Conservation (phyloP, 1,140 invertebrate species). For the Paralvinella palmiformis region DNA sequence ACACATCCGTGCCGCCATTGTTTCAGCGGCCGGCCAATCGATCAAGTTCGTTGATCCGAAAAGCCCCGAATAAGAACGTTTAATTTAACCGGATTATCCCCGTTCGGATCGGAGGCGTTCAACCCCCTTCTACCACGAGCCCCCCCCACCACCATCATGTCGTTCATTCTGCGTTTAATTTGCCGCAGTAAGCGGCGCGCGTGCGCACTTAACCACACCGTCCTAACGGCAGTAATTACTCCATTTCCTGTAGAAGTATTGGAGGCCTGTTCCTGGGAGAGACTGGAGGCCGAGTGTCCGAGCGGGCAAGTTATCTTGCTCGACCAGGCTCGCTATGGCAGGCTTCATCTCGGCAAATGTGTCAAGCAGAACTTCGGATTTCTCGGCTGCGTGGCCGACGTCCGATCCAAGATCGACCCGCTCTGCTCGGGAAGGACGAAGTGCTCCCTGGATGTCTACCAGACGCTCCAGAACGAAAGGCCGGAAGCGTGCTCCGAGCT, state of each 20-base stretch:
- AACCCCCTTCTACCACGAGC: no score
- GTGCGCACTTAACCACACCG: no score
- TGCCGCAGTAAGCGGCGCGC: no score
- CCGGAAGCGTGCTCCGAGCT: slow-evolving; percentile 17
- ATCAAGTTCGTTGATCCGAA: no score
- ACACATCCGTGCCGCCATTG: no score
- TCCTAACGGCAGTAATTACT: no score
- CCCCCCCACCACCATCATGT: no score
- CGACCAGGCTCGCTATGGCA: slow-evolving; percentile 10
- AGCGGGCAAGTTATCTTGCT: slow-evolving; percentile 15
- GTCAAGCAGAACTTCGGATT: slow-evolving; percentile 17
- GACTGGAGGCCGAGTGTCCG: slow-evolving; percentile 13
- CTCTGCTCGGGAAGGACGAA: slow-evolving; percentile 11
- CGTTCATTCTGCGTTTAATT: no score
- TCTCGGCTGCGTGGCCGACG: slow-evolving; percentile 18
- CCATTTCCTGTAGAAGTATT: neutral
- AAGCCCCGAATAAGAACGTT: no score
- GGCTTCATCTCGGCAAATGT: slow-evolving; percentile 16
- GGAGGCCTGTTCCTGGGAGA: slow-evolving; percentile 18
- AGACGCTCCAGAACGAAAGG: slow-evolving; percentile 15
- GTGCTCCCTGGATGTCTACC: slow-evolving; percentile 13
- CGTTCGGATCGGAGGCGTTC: no score
- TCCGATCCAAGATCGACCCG: slow-evolving; percentile 13
- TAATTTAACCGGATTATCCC: no score
- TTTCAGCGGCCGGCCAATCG: no score